These are phyloP conservation scores for Syrphus vitripennis DNA, from an alignment of 2,888 invertebrate genomes.

Conservation along the genomic window DNA sequence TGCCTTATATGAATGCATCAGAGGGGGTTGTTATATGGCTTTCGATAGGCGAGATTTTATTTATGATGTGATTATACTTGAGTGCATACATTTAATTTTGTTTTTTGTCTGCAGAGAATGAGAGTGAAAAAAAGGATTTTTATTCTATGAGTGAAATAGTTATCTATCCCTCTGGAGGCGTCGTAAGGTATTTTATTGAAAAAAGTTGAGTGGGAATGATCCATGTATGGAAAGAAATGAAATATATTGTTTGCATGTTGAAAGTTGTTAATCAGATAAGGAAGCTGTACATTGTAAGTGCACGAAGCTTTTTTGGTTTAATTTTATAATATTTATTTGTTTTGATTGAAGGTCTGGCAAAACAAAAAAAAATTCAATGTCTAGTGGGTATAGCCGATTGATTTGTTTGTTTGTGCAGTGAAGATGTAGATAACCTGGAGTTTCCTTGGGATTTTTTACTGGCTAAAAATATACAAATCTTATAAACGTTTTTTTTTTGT, in stretches of 20 bases:
- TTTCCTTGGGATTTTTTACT: neutral
- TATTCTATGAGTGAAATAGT: conserved; percentile 46
- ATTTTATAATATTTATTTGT: neutral
- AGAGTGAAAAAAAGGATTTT: conserved; percentile 46
- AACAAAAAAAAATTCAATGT: neutral
- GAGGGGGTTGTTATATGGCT: conserved; percentile 8
- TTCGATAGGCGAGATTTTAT: conserved; percentile 50
- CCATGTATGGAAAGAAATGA: conserved; percentile 1
- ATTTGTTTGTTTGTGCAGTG: neutral
- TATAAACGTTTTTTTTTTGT: neutral
- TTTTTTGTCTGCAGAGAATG: neutral
- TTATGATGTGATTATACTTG: conserved; percentile 52
- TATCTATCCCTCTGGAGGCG: conserved; percentile 40
- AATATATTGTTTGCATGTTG: neutral
- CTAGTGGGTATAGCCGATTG: neutral
- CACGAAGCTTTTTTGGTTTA: neutral
- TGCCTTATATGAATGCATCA: conserved; percentile 12
- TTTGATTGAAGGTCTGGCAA: neutral
- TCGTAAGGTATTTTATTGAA: neutral
- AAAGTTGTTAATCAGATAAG: conserved; percentile 3
- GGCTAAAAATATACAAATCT: neutral
- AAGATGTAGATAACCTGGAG: neutral
- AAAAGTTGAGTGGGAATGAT: conserved; percentile 28
- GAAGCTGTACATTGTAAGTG: neutral
- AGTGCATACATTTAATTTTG: conserved; percentile 33